Evolutionary conservation across 2,888 invertebrate species (phyloP), one percentile per base, ranked within the genome.

Genomic region (Lycaena phlaeas): DNA sequence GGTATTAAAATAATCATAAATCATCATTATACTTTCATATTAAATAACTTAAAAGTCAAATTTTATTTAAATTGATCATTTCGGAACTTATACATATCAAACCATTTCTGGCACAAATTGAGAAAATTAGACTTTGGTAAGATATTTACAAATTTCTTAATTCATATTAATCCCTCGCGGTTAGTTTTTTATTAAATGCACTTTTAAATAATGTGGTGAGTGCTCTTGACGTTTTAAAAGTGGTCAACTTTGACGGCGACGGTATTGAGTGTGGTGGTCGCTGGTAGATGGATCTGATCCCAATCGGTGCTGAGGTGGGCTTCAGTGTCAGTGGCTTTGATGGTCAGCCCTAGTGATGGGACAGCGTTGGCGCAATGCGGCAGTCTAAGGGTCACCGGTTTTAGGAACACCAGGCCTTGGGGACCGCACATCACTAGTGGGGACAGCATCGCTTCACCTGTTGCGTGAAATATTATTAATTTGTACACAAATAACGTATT

Each of bases 341-440:
- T 86, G 30, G 92, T 91, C 51, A 93, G 87, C 43, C 92, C 90
- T 60, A 93, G 82, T 38, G 92, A 92, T 25, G 92, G 89, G 46
- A 92, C 89, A 38, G 91, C 91, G 68, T 92, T 92, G 53, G 91
- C 91, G 70, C 91, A 92, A 70, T 93, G 96, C 51, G 97, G 97
- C 65, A 97, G 91, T 53, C 94, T 90, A 41, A 97, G 87, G 59
- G 97, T 95, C 61, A 97, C 95, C 38, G 97, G 96, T 66, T 91
- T 89, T 45, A 90, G 81, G 84, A 97, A 97, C 72, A 92, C 91
- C 53, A 96, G 88, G 52, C 97, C 92, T 82, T 95, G 95, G 14
- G 97, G 97, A 46, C 97, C 97, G 85, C 97, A 97, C 94, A 97
- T 96, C 63, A 97, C 96, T 61, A 97, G 87, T 45, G 97, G 97